Conservation (phyloP, 2,113 vertebrate species). For the Osmerus mordax region DNA sequence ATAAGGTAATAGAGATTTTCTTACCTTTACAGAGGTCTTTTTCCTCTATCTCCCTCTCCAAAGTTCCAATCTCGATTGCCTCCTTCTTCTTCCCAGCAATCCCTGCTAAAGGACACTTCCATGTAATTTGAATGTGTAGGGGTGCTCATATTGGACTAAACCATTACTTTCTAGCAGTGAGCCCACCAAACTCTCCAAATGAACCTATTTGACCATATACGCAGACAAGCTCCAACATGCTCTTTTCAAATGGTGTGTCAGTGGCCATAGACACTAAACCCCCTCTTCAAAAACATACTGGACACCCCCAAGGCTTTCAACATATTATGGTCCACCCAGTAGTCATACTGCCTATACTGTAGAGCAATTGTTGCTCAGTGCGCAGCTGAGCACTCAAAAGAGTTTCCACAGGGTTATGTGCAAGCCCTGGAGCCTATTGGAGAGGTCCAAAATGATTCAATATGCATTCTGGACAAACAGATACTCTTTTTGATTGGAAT, state of each 20-base stretch:
- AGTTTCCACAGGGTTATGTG: slow-evolving; percentile 25
- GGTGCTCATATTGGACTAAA: slow-evolving; percentile 67
- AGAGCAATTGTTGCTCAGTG: slow-evolving; percentile 37
- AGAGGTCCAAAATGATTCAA: slow-evolving; percentile 19
- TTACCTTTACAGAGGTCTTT: slow-evolving; percentile 65
- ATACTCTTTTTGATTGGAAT: slow-evolving; percentile 27
- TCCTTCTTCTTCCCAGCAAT: slow-evolving; percentile 81
- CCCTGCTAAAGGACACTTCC: slow-evolving; percentile 78
- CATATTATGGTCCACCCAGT: slow-evolving; percentile 63
- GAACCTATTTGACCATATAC: slow-evolving; percentile 25
- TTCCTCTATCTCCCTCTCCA: slow-evolving; percentile 43
- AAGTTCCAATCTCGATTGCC: slow-evolving; percentile 62
- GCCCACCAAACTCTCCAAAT: slow-evolving; percentile 32
- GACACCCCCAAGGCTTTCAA: slow-evolving; percentile 58
- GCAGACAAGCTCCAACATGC: slow-evolving; percentile 19
- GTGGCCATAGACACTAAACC: slow-evolving; percentile 36
- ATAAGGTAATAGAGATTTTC: slow-evolving; percentile 42
- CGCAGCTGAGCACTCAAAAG: slow-evolving; percentile 43
- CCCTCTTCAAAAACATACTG: slow-evolving; percentile 34
- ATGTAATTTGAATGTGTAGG: slow-evolving; percentile 71
- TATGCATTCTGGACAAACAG: slow-evolving; percentile 18
- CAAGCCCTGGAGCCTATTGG: slow-evolving; percentile 43
- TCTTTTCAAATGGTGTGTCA: slow-evolving; percentile 28
- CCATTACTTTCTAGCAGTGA: slow-evolving; percentile 40
- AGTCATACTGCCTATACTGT: slow-evolving; percentile 53